Base-by-base conservation (phyloP, 2,113 vertebrate species). In the Pica pica region DNA sequence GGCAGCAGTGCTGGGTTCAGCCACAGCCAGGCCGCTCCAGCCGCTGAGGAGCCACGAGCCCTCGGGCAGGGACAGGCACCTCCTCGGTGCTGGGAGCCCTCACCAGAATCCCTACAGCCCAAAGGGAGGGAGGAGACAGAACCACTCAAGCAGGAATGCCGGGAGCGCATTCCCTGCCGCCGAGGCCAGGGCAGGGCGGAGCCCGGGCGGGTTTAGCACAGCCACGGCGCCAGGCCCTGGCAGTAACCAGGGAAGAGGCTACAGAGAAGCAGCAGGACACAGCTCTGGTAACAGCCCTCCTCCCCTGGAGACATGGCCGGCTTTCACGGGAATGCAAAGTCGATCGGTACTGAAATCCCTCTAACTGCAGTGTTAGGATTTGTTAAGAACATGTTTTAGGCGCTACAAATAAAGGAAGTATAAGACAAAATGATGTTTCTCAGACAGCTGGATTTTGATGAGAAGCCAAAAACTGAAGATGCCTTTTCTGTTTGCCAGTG, bases 81-180 rank as follows among this genome's bases (percentile, higher is more conserved):
- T 1, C 4, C 47, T 20, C 0, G 22, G n/a, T 0, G 24, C 11
- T 2, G 67, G 41, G 55, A 37, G 42, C 35, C 41, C 10, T 28
- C 2, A 0, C 30, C 3, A 14, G 8, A 11, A 24, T 2, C 1
- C 1, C 53, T 2, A 1, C 27, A 6, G 33, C 42, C 65, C 6
- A 0, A 5, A 14, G 55, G 23, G 20, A 7, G 6, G 27, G 20
- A 8, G 6, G 27, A 18, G 8, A 16, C 19, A 7, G 52, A 67
- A 55, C 75, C 27, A 0, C 3, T 10, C 2, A 2, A 19, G 65
- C 57, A 37, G 42, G 53, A n/a, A 12, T 67, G 77, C 59, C 10
- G 0, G 1, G 28, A 31, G 46, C 0, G 5, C 4, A 1, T 0
- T 7, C 16, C 83, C 49, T 1, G 39, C 9, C 2, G 1, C 5